Conservation (phyloP, 2,113 vertebrate genomes). For the Rhinoptilus africanus region DNA sequence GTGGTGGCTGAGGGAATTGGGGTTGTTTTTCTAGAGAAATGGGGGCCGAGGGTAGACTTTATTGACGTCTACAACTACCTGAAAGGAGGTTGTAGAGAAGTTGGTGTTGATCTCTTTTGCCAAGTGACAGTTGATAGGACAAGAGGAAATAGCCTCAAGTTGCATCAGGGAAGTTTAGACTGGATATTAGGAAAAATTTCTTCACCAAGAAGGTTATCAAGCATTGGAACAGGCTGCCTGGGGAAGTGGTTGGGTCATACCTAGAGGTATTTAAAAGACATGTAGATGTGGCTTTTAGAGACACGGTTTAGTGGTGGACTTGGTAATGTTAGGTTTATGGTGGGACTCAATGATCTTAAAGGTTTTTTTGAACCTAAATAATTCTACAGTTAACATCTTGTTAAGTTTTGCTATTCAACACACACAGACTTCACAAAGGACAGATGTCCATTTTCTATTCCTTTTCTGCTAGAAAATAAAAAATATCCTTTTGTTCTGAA, state of each 20-base stretch:
- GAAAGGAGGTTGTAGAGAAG: neutral
- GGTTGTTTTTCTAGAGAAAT: neutral
- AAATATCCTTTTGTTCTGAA: neutral
- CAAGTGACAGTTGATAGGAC: neutral
- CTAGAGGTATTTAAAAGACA: neutral
- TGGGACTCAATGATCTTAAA: accelerated
- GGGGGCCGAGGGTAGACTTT: neutral
- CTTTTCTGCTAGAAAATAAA: neutral
- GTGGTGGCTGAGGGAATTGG: neutral
- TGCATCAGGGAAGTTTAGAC: neutral
- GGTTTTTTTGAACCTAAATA: neutral
- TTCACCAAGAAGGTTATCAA: neutral
- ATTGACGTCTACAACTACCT: neutral
- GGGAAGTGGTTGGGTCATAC: neutral
- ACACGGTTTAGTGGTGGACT: neutral
- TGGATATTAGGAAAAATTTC: neutral
- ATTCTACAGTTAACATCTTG: neutral
- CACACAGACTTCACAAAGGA: neutral
- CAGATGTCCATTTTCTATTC: neutral
- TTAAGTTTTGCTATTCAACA: neutral
- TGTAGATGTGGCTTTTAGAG: neutral
- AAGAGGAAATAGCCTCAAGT: neutral
- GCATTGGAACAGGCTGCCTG: neutral
- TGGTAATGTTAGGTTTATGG: neutral
- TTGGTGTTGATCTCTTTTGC: neutral